Evolutionary conservation across 2,888 invertebrate genomes (phyloP).

Genomic region (Scaptomyza parva): DNA sequence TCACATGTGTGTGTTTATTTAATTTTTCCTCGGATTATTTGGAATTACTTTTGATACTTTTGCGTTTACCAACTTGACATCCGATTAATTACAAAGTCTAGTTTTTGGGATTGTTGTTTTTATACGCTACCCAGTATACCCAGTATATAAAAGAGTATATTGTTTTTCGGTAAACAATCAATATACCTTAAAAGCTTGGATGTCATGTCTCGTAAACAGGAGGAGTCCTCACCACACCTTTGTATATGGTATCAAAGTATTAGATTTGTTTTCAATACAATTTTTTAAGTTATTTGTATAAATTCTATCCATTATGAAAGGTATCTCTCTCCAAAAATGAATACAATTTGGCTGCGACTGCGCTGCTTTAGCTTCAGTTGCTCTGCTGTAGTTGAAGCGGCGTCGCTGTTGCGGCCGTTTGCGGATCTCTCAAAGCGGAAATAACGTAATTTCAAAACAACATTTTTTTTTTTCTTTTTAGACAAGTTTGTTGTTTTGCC

Average conservation of each 20-base stretch:
- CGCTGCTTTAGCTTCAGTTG: constrained; percentile 6
- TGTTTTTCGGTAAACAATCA: no score
- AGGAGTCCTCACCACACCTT: no score
- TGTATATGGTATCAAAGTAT: no score
- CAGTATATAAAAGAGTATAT: no score
- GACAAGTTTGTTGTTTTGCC: constrained; percentile 33
- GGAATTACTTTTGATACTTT: neutral
- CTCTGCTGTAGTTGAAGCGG: constrained; percentile 23
- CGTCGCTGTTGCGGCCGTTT: constrained; percentile 19
- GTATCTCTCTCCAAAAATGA: neutral
- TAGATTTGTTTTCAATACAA: no score
- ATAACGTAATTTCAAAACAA: constrained; percentile 57
- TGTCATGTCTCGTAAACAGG: no score
- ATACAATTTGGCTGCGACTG: constrained; percentile 13
- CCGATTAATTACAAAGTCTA: no score
- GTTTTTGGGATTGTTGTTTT: neutral
- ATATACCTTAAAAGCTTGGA: no score
- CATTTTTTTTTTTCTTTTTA: constrained; percentile 16
- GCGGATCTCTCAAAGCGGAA: constrained; percentile 55
- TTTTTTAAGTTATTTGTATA: no score
- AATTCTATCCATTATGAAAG: constrained; percentile 1
- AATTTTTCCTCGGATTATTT: neutral
- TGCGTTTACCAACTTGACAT: neutral
- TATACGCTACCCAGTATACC: no score
- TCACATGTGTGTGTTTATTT: constrained; percentile 8